Evolutionary conservation across 2,888 invertebrate species (phyloP).

Genomic region (Ectemnius lituratus): DNA sequence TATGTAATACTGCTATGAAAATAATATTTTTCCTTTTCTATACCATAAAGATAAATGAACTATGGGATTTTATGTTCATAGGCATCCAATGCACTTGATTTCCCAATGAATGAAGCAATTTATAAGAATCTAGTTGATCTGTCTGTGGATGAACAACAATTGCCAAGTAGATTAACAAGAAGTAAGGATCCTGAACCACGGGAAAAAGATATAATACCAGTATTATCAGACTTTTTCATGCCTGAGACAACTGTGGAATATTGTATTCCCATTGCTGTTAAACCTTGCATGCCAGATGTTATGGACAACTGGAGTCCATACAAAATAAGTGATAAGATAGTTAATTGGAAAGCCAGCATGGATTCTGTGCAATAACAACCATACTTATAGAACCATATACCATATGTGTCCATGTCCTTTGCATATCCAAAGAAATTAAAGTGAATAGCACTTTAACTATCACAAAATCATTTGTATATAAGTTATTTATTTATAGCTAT

Average conservation of each 20-base stretch:
- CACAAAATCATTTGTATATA: constrained; percentile 13
- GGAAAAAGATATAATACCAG: constrained; percentile 66
- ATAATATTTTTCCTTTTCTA: neutral
- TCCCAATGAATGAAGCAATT: constrained; percentile 66
- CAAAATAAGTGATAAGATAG: constrained; percentile 68
- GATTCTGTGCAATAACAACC: constrained; percentile 39
- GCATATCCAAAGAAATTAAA: neutral
- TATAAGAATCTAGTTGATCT: constrained; percentile 70
- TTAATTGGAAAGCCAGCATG: constrained; percentile 65
- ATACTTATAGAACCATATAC: too few relatives aligned
- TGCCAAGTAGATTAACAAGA: constrained; percentile 65
- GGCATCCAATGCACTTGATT: constrained; percentile 70
- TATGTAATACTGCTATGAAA: neutral
- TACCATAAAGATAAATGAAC: neutral
- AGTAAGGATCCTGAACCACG: constrained; percentile 72
- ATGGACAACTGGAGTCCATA: constrained; percentile 66
- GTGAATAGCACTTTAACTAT: neutral
- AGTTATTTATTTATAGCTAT: constrained; percentile 38
- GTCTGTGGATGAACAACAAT: constrained; percentile 66
- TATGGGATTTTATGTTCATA: constrained; percentile 36
- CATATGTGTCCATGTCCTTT: neutral
- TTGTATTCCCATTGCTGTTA: constrained; percentile 54
- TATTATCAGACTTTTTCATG: constrained; percentile 68
- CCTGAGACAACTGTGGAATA: constrained; percentile 65
- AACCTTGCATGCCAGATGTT: constrained; percentile 55